These are phyloP conservation scores for Neomonachus schauinslandi DNA, from an alignment of 2,113 vertebrate species.

Conservation along the genomic window DNA sequence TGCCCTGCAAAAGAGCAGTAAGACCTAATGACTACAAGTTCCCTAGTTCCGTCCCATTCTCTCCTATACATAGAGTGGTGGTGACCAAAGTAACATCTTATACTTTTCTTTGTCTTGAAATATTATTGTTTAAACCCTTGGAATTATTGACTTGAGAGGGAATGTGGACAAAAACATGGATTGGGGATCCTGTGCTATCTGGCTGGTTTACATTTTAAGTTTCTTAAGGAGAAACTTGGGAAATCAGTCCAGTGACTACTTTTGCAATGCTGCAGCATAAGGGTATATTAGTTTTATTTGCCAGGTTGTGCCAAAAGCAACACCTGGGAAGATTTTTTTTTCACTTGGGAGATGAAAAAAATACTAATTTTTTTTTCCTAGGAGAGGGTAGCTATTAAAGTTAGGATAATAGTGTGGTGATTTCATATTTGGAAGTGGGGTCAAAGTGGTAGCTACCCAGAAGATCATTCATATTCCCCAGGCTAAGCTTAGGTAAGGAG, in stretches of 20 bases:
- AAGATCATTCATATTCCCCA: slow-evolving; percentile 31
- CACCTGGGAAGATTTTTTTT: background rate
- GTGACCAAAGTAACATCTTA: slow-evolving; percentile 45
- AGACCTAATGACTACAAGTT: slow-evolving; percentile 71
- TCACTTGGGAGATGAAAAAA: slow-evolving; percentile 30
- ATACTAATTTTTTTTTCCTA: background rate
- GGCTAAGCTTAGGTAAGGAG: background rate
- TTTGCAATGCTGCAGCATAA: background rate
- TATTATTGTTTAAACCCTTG: slow-evolving; percentile 57
- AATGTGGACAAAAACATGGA: background rate
- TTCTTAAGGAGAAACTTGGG: slow-evolving; percentile 74
- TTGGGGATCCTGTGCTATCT: slow-evolving; percentile 40
- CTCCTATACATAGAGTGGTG: background rate
- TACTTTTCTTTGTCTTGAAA: slow-evolving; percentile 57
- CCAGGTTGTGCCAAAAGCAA: slow-evolving; percentile 22
- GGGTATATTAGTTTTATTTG: slow-evolving; percentile 50
- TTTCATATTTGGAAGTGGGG: slow-evolving; percentile 43
- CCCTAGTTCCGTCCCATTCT: slow-evolving; percentile 46
- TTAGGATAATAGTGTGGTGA: slow-evolving; percentile 30
- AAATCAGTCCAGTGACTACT: slow-evolving; percentile 59
- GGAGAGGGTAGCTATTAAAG: background rate
- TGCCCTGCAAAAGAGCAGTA: slow-evolving; percentile 63
- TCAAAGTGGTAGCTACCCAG: slow-evolving; percentile 37
- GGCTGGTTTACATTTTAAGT: slow-evolving; percentile 66
- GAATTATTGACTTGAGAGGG: slow-evolving; percentile 39